Base-by-base conservation (phyloP, 2,797 vertebrate genomes). In the Acrossocheilus fasciatus region DNA sequence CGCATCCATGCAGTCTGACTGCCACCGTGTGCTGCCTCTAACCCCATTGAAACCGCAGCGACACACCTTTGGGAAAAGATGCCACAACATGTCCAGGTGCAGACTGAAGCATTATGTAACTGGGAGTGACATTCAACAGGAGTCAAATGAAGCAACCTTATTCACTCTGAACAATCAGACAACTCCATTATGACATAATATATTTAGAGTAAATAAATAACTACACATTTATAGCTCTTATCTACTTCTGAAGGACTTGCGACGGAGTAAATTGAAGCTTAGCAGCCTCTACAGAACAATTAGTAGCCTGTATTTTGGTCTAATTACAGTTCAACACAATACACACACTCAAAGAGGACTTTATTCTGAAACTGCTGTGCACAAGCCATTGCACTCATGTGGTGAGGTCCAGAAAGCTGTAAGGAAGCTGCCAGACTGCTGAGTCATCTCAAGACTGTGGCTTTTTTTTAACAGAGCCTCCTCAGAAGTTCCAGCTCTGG, bases 401-500 rank as follows among this genome's bases (percentile, higher is more conserved):
- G 68, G 26, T 18, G 12, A 80, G 18, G 83, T 36, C 50, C 81
- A 79, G 64, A 47, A 73, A 85, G 88, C 79, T 50, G 30, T 76
- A 17, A 73, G 81, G 52, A 83, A 59, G 66, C 85, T 83, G 88
- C 87, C 87, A 76, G 89, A 70, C 68, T 83, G 89, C 92, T 94
- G 94, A 94, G 91, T 94, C 93, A 94, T 86, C 50, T 80, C 52
- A 45, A 47, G 68, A 73, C 52, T 79, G 64, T 57, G 74, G 75
- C 75, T 85, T 79, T 69, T 69, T 45, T 79, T 69, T 74, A 84
- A 87, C 86, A 80, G 82, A 79, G 82, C 76, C 47, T 76, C 47
- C 70, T 87, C 68, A 87, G 92, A 90, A 89, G 91, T 89, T 90
- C 88, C 43, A 59, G 80, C 85, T 89, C 88, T 36, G 92, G 94